These are phyloP conservation scores for Shinisaurus crocodilurus DNA, from an alignment of 2,113 vertebrate species.

Conservation along the genomic window DNA sequence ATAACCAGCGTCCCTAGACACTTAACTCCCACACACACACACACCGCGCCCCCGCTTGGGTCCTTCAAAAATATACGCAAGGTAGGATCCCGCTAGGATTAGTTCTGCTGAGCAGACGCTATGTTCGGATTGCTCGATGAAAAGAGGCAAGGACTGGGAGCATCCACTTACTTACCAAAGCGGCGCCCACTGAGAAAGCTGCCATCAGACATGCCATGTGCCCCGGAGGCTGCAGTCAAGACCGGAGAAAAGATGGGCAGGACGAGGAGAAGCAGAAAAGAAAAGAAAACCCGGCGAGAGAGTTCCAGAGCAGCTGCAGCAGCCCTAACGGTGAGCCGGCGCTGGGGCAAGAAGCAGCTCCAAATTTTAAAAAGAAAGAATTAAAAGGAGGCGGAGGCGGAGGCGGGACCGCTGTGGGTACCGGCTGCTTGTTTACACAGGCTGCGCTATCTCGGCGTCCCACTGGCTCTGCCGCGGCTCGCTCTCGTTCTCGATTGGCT, in stretches of 20 bases:
- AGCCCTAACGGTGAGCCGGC: not conserved
- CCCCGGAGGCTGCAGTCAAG: constrained; percentile 51
- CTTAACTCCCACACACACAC: too few species aligned
- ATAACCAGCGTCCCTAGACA: not conserved
- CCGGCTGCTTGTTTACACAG: constrained; percentile 13
- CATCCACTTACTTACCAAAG: constrained; percentile 77
- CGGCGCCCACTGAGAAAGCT: constrained; percentile 76
- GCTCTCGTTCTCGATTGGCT: constrained; percentile 16
- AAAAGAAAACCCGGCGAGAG: not conserved
- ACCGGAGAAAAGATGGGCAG: not conserved
- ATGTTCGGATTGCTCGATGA: not conserved
- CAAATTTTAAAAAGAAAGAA: too few species aligned
- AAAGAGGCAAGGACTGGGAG: too few species aligned
- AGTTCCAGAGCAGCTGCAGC: not conserved
- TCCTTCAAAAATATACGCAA: not conserved
- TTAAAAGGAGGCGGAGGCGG: not conserved
- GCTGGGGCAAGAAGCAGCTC: too few species aligned
- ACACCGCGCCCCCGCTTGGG: not conserved
- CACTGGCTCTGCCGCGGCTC: constrained; percentile 33
- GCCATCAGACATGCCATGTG: constrained; percentile 83
- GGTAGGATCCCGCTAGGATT: not conserved
- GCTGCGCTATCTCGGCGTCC: not conserved
- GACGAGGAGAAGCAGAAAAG: not conserved
- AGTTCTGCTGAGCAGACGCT: not conserved
- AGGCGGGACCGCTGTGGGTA: not conserved